phyloP scores from a whole-genome alignment of 1,140 invertebrate species.

The Dufourea novaeangliae region DNA sequence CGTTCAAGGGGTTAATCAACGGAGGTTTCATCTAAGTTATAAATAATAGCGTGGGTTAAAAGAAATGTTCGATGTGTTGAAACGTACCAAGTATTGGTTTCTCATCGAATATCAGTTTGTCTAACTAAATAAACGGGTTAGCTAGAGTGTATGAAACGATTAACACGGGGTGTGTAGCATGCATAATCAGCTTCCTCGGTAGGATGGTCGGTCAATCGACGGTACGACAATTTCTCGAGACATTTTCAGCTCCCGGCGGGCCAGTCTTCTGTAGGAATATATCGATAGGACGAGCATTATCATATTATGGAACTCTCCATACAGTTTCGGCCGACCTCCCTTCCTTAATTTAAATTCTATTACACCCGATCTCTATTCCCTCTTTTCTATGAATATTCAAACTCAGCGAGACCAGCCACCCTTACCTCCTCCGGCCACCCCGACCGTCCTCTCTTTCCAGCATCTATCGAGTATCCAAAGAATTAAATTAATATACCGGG shows the following conservation, averaged over 20 bases:
- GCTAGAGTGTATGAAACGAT: slow-evolving; percentile 20
- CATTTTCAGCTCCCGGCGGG: slow-evolving; percentile 61
- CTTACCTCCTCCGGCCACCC: slow-evolving; percentile 45
- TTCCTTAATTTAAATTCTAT: slow-evolving; percentile 81
- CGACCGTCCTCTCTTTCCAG: slow-evolving; percentile 63
- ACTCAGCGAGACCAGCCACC: slow-evolving; percentile 66
- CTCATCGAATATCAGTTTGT: neutral
- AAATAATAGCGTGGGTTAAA: neutral
- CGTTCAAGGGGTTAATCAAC: no score
- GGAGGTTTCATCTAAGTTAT: no score
- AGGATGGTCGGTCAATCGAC: slow-evolving; percentile 62
- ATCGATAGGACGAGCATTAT: slow-evolving; percentile 73
- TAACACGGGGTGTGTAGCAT: slow-evolving; percentile 13
- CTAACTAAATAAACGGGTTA: neutral
- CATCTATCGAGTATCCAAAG: slow-evolving; percentile 80
- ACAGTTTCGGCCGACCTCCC: slow-evolving; percentile 70
- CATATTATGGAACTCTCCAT: slow-evolving; percentile 74
- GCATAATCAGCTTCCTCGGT: slow-evolving; percentile 38
- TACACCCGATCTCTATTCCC: slow-evolving; percentile 80
- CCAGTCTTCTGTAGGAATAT: slow-evolving; percentile 62
- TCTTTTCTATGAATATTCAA: slow-evolving; percentile 81
- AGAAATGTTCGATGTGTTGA: neutral
- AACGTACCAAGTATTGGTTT: neutral
- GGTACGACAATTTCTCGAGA: slow-evolving; percentile 65
- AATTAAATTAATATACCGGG: slow-evolving; percentile 81